Evolutionary conservation across 2,113 vertebrate species (phyloP), one percentile per base, ranked within the genome.

Genomic region (Arizona elegans): DNA sequence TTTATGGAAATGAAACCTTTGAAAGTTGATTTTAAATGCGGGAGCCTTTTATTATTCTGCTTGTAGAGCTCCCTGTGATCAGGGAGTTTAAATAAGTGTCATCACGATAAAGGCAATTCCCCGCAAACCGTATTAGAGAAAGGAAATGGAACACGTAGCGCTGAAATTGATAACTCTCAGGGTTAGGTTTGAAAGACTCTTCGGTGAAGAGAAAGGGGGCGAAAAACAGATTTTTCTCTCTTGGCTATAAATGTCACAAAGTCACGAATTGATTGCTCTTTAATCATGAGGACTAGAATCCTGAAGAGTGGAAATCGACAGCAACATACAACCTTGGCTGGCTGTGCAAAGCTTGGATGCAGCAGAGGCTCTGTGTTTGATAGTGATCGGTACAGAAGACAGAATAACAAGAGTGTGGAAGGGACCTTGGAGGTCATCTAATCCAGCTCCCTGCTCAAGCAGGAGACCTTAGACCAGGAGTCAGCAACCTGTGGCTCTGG

Each of bases 381-480:
- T 3, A 56, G 17, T 1, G 23, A 47, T 24, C 23, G 11, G 29
- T 29, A 1, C 59, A 65, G 10, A 65, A 29, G 29, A 65, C 0
- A 12, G 26, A 11, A 29, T 12, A 65, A 12, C 59, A 11, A 1
- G 11, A 1, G 11, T 10, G 5, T 65, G 59, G 59, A 12, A 65
- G 59, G 59, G 26, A 26, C 26, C 10, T 65, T 29, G 21, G 3
- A 65, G 10, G 26, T 65, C 59, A 29, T 65, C 59, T 65, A 29
- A 10, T 29, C 26, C 59, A 65, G 0, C 10, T 26, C 26, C 26
- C 23, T 65, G 10, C 59, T 6, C 62, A n/a, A 70, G 12, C 4
- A n/a, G 29, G 26, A n/a, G 1, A n/a, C 5, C 62, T 11, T 70
- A n/a, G 0, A n/a, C 11, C 12, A 0, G 5, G 0, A 4, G 6